Evolutionary conservation across 2,113 vertebrate genomes (phyloP).

Genomic region (Centropus unirufus): DNA sequence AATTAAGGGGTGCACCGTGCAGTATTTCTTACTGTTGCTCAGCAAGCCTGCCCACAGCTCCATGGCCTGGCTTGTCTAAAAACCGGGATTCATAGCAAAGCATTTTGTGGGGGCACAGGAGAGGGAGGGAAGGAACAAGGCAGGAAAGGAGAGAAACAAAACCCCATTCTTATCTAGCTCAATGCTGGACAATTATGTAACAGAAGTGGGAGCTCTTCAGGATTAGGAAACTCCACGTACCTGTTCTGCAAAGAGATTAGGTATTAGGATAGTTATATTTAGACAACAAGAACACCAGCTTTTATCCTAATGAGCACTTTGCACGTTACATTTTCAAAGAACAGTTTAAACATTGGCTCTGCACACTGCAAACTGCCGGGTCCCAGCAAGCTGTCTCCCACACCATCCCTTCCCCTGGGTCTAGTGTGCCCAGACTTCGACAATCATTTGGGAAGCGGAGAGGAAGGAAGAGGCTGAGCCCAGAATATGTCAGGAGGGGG

Average conservation of each 20-base stretch:
- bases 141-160: not conserved
- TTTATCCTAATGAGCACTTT: conserved; percentile 3
- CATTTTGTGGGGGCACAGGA: not conserved
- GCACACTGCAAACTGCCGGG: not conserved
- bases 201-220: not conserved
- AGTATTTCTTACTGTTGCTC: not conserved
- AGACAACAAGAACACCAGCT: not conserved
- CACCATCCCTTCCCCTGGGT: not conserved
- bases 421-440: not conserved
- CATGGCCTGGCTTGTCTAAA: not conserved
- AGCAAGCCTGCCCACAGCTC: not conserved
- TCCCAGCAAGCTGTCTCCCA: not conserved
- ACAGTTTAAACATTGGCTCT: not conserved
- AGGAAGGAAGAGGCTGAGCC: not conserved
- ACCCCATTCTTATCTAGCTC: not conserved
- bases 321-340: not conserved
- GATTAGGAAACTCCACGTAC: not conserved
- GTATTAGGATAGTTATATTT: not conserved
- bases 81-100: not conserved
- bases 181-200: not conserved
- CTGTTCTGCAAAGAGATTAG: not conserved
- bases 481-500: not conserved
- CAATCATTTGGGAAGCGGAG: not conserved
- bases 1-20: not conserved
- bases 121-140: not conserved